Percentiles rank a stretch among this genome's conserved stretches.
These are phyloP conservation scores for Helicorthomorpha holstii DNA, from an alignment of 1,140 invertebrate species.

Conservation along the genomic window DNA sequence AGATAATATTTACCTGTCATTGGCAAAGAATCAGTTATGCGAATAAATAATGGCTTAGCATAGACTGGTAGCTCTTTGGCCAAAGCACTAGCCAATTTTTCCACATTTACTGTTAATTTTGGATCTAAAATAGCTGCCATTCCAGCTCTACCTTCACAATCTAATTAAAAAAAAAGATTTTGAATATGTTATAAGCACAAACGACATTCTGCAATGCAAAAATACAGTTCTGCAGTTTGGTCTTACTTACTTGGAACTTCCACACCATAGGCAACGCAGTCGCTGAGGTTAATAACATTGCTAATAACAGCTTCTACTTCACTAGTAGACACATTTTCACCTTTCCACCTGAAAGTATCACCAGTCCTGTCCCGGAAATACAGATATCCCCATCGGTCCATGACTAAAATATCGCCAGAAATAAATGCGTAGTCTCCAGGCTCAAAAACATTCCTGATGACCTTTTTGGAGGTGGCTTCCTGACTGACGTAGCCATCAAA, in stretches of 20 bases:
- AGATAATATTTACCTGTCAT: too few relatives aligned
- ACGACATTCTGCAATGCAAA: neutral
- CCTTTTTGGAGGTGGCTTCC: slow-evolving; percentile 80
- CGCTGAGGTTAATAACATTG: slow-evolving; percentile 61
- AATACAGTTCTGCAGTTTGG: neutral
- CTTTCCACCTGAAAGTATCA: slow-evolving; percentile 88
- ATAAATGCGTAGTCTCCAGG: slow-evolving; percentile 82
- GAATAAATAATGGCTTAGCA: slow-evolving; percentile 71
- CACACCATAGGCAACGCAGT: slow-evolving; percentile 89
- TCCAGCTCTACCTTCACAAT: slow-evolving; percentile 78
- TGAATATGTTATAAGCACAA: neutral
- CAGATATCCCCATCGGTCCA: slow-evolving; percentile 83
- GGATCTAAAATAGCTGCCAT: slow-evolving; percentile 91
- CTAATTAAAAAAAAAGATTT: slow-evolving; percentile 38
- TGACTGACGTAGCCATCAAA: slow-evolving; percentile 75
- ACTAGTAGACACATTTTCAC: slow-evolving; percentile 95
- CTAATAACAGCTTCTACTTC: slow-evolving; percentile 92
- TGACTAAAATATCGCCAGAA: slow-evolving; percentile 80
- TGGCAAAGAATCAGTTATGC: slow-evolving; percentile 63
- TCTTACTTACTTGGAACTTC: slow-evolving; percentile 38
- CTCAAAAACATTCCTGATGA: slow-evolving; percentile 70
- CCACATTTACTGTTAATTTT: slow-evolving; percentile 46
- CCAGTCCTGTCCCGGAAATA: slow-evolving; percentile 93
- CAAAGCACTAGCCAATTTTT: slow-evolving; percentile 39
- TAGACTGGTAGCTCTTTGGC: slow-evolving; percentile 61